Evolutionary conservation across 92 coral and sea anemone genomes (phyloP).

Genomic region (Pocillopora meandrina): DNA sequence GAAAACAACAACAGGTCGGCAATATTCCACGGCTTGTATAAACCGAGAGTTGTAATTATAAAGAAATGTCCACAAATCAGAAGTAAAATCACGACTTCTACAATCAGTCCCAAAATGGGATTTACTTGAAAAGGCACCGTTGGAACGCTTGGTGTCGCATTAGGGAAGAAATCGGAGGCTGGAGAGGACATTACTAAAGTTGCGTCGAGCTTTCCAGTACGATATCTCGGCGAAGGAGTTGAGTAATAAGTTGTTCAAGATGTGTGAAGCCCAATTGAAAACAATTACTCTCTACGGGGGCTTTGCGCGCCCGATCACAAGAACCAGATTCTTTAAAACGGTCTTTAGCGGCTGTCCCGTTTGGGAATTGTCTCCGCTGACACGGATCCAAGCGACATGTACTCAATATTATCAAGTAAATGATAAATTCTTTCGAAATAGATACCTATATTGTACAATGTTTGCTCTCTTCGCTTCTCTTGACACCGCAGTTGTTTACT

Average conservation of each 20-base stretch:
- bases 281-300: conserved; percentile 3
- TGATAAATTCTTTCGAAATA: conserved; percentile 26
- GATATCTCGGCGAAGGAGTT: not conserved
- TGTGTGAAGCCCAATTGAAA: not conserved
- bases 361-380: not conserved
- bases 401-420: conserved; percentile 26
- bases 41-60: conserved; percentile 69
- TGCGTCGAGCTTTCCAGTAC: not conserved
- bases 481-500: conserved; percentile 25
- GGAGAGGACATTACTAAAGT: not conserved
- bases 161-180: not conserved
- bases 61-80: conserved; percentile 72
- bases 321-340: not conserved
- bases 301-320: not conserved
- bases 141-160: conserved; percentile 8
- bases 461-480: conserved; percentile 25
- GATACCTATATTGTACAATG: conserved; percentile 22
- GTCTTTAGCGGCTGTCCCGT: not conserved
- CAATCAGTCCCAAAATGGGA: conserved; percentile 60
- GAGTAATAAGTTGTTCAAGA: conserved; percentile 6
- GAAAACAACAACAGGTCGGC: conserved; percentile 86
- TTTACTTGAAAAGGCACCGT: conserved; percentile 21
- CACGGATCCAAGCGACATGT: not conserved
- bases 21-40: conserved; percentile 84
- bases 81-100: conserved; percentile 67